Percentiles rank a stretch among this genome's conserved stretches.
These are phyloP conservation scores for Tipula helvola DNA, from an alignment of 2,888 invertebrate genomes.

Conservation along the genomic window DNA sequence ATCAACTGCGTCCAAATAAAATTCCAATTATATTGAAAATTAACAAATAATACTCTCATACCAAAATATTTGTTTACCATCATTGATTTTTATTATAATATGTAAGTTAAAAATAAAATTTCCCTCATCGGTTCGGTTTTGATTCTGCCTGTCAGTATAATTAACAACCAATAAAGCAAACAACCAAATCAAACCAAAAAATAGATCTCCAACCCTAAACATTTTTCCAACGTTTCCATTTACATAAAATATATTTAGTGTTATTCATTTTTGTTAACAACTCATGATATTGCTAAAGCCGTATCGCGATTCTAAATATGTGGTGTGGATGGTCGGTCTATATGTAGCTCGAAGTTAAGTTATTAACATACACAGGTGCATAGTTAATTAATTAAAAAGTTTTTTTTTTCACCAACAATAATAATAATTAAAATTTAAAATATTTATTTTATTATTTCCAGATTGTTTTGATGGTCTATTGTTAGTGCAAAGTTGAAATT, in stretches of 20 bases:
- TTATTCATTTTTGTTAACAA: background rate
- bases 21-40: background rate
- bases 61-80: background rate
- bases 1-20: background rate
- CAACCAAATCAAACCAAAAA: background rate
- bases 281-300: background rate
- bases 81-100: background rate
- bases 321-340: background rate
- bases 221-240: background rate
- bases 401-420: background rate
- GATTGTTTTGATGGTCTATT: background rate
- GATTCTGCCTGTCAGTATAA: background rate
- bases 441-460: background rate
- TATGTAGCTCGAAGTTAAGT: background rate
- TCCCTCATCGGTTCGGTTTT: background rate
- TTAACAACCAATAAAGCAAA: background rate
- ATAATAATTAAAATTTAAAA: background rate
- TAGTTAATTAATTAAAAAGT: background rate
- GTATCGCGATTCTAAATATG: background rate
- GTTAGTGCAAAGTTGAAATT: background rate
- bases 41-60: background rate
- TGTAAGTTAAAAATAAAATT: background rate
- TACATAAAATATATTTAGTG: background rate
- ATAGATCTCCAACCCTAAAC: background rate
- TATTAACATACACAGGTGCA: background rate